These are phyloP conservation scores for Coracopsis vasa DNA, from an alignment of 2,113 vertebrate genomes.

Conservation along the genomic window DNA sequence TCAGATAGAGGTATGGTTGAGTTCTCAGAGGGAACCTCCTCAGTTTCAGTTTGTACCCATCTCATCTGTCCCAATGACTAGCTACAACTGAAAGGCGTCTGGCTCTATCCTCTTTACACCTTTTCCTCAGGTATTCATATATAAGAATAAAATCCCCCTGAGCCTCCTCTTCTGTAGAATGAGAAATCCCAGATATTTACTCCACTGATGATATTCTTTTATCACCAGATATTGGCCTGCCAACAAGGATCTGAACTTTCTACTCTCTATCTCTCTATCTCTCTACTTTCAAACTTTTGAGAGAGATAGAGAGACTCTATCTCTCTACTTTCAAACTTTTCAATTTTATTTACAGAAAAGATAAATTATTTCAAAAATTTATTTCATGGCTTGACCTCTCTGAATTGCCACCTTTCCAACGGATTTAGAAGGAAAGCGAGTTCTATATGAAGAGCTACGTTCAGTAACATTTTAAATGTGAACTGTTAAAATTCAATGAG, in stretches of 20 bases:
- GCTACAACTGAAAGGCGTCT: not conserved
- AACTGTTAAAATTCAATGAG: not conserved
- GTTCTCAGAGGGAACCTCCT: not conserved
- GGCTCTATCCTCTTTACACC: not conserved
- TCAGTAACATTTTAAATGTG: not conserved
- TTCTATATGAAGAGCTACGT: not conserved
- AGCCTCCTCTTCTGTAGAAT: not conserved
- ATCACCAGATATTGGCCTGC: not conserved
- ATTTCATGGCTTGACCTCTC: not conserved
- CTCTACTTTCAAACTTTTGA: not conserved
- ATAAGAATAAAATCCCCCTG: not conserved
- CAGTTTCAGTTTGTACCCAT: not conserved
- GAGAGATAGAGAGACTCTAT: no score
- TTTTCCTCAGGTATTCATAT: not conserved
- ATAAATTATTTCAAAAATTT: not conserved
- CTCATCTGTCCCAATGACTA: not conserved
- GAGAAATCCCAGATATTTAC: not conserved
- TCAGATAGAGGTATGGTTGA: not conserved
- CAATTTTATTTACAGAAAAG: not conserved
- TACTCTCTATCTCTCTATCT: not conserved
- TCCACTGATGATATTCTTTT: not conserved
- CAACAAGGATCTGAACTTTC: not conserved
- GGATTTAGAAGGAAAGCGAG: not conserved
- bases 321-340: not conserved
- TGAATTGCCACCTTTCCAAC: not conserved